Evolutionary conservation across 2,888 invertebrate species (phyloP).

Genomic region (Taenaris catops): DNA sequence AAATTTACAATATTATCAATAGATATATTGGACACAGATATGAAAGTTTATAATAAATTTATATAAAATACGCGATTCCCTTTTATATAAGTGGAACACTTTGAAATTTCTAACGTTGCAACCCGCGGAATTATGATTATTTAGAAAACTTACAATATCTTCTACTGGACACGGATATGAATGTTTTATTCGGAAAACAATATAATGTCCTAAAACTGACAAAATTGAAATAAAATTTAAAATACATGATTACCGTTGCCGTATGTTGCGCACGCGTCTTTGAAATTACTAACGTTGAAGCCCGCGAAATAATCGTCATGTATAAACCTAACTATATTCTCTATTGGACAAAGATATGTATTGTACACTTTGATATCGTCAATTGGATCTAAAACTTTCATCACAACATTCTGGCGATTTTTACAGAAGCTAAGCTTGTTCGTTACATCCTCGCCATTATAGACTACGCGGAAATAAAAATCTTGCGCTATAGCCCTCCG

Average conservation of each 20-base stretch:
- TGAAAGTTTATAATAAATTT: no score
- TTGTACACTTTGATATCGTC: constrained; percentile 52
- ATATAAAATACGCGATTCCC: no score
- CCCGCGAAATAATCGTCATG: constrained; percentile 92
- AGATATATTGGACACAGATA: no score
- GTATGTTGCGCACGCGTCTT: constrained; percentile 86
- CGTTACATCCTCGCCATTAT: constrained; percentile 93
- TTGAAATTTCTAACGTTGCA: no score
- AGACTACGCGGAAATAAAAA: constrained; percentile 90
- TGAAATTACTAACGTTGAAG: constrained; percentile 93
- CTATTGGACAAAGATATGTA: constrained; percentile 89
- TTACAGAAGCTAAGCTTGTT: constrained; percentile 89
- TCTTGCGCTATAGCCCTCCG: constrained; percentile 81
- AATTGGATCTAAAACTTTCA: constrained; percentile 58
- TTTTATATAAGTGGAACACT: no score
- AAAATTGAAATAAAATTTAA: no score
- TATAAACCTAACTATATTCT: constrained; percentile 91
- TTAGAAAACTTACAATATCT: no score
- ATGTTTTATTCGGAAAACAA: no score
- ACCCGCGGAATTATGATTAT: no score
- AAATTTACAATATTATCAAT: no score
- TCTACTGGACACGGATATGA: no score
- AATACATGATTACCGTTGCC: constrained; percentile 28
- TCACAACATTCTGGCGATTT: constrained; percentile 71
- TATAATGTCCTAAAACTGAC: no score